These are phyloP conservation scores for Tamias sibiricus DNA, from an alignment of 2,113 vertebrate species.

Conservation along the genomic window DNA sequence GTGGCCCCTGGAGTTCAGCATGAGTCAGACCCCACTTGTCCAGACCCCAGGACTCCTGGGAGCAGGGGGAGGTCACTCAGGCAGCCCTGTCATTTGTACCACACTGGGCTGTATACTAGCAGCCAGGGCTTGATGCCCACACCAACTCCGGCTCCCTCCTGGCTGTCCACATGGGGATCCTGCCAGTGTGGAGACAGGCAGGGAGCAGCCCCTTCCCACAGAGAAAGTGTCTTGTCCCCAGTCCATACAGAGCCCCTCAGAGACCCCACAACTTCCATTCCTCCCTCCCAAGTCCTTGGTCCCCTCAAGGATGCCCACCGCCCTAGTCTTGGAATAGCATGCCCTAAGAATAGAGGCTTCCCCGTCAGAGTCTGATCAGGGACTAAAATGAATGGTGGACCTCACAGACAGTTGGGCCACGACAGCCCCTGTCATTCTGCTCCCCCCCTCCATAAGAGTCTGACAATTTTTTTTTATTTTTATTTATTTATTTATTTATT, in stretches of 20 bases:
- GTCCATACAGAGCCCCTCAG: no score
- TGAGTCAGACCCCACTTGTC: no score
- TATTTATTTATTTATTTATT: no score
- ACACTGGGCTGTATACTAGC: fast-evolving
- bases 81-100: neutral
- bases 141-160: neutral
- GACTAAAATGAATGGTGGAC: neutral
- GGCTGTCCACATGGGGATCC: neutral
- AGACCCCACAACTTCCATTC: no score
- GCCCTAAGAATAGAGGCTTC: neutral
- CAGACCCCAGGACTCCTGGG: neutral
- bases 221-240: neutral
- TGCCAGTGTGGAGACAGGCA: neutral
- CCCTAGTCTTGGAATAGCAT: neutral
- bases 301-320: neutral
- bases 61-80: neutral
- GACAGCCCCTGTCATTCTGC: neutral
- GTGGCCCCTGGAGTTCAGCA: neutral
- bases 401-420: neutral
- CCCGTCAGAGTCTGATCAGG: no score
- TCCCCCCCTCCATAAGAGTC: neutral
- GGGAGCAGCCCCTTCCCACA: fast-evolving
- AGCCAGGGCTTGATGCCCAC: neutral
- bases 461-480: neutral
- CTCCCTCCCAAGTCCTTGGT: no score